Evolutionary conservation across 2,888 invertebrate genomes (phyloP), one percentile per base, ranked within the genome.

Genomic region (Amphimallon solstitiale): DNA sequence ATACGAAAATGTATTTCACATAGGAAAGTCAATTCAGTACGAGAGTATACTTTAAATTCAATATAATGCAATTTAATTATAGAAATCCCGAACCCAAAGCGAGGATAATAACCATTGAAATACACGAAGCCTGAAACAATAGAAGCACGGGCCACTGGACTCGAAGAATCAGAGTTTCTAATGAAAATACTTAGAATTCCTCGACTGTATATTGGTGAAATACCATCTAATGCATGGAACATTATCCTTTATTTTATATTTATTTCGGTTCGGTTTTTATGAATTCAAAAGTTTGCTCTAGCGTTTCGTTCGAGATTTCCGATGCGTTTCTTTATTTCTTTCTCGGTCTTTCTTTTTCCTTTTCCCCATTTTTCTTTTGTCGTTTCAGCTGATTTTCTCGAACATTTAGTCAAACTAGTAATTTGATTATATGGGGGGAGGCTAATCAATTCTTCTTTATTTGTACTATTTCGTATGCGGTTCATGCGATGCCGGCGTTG

Each of bases 91-190:
- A 62, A 49, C 61, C 65, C 61, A 29, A 40, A 19, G 49, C 40
- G 59, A 71, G 66, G 68, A 71, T 68, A 70, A 72, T 71, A 70
- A 71, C 68, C 70, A 69, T 69, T 65, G 72, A 70, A 61, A 68
- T 66, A 66, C 68, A 63, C 67, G 68, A 65, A 71, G 70, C 68
- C 65, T 72, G 73, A 73, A 73, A 75, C 73, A 75, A 75, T 74
- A 71, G 73, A 71, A 68, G 70, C 70, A 74, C 73, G 68, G 71
- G 73, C 74, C 73, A 73, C 70, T 72, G 74, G 75, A 74, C 73
- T 70, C 71, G 69, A 69, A 74, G 72, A 76, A 76, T 76, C 75
- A 74, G 71, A 72, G 73, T 72, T 73, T 73, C 72, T 75, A 76
- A 76, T 76, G 76, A 76, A 76, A 76, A 72, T 72, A 68, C 72